A percentile compares a stretch with the other conserved stretches of the same genome.
Conservation (phyloP, 2,113 vertebrate species). For the Rattus norvegicus region DNA sequence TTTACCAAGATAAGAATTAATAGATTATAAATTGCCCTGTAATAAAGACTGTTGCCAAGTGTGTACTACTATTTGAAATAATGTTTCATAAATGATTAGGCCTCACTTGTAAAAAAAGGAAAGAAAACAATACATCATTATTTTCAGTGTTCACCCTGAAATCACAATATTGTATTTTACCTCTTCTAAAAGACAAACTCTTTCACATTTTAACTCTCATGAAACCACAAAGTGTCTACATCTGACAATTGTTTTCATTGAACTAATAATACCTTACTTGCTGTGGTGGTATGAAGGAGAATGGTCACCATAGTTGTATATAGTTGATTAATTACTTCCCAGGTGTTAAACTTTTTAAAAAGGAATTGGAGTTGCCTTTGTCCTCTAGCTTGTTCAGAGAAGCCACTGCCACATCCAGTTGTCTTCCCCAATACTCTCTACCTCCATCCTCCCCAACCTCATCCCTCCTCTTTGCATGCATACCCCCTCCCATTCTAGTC, state of each 20-base stretch:
- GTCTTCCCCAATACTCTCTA: too few species aligned
- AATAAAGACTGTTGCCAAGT: conserved; percentile 36
- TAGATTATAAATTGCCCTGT: not conserved
- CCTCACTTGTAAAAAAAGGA: conserved; percentile 4
- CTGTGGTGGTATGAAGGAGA: not conserved
- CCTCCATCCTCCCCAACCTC: too few species aligned
- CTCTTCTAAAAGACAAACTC: conserved; percentile 25
- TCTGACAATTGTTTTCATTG: not conserved
- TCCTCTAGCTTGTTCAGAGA: too few species aligned
- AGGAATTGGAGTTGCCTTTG: not conserved
- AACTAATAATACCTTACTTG: not conserved
- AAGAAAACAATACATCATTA: not conserved
- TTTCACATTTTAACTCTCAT: conserved; percentile 36
- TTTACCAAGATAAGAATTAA: conserved; percentile 9
- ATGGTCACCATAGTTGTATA: not conserved
- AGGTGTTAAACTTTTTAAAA: not conserved
- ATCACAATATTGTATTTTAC: not conserved
- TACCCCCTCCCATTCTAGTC: too few species aligned
- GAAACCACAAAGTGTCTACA: not conserved
- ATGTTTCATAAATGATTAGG: conserved; percentile 6
- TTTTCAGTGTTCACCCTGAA: conserved; percentile 35
- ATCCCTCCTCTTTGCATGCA: too few species aligned
- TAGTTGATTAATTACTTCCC: not conserved
- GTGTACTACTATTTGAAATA: not conserved
- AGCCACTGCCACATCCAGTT: too few species aligned